Evolutionary conservation across 2,888 invertebrate genomes (phyloP).

Genomic region (Nowickia ferox): DNA sequence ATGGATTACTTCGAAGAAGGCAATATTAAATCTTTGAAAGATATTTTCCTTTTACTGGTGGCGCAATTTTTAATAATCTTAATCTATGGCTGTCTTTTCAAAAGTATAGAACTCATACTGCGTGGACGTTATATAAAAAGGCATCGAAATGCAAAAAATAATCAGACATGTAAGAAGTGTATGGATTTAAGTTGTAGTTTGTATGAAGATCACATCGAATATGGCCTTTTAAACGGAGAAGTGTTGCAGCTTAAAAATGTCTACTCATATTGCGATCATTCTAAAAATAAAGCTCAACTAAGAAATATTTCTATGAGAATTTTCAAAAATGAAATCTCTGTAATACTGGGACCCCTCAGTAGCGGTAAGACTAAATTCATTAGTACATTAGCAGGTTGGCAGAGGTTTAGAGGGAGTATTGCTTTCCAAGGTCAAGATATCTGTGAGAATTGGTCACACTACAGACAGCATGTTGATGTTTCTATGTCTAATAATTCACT

Average conservation of each 20-base stretch:
- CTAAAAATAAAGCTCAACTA: conserved; percentile 68
- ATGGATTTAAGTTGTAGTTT: neutral
- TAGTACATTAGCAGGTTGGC: conserved; percentile 92
- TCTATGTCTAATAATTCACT: conserved; percentile 92
- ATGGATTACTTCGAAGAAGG: conserved; percentile 53
- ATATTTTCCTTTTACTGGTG: conserved; percentile 1
- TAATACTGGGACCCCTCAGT: conserved; percentile 89
- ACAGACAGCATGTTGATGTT: conserved; percentile 87
- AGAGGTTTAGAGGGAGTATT: conserved; percentile 85
- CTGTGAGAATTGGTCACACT: conserved; percentile 84
- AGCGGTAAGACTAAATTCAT: conserved; percentile 96
- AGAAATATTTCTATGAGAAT: conserved; percentile 77
- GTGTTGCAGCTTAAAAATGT: conserved; percentile 74
- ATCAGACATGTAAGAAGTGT: neutral
- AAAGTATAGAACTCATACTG: conserved; percentile 64
- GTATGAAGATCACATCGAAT: conserved; percentile 70
- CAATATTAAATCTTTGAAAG: neutral
- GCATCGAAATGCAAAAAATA: neutral
- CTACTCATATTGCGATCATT: conserved; percentile 20
- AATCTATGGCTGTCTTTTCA: conserved; percentile 57
- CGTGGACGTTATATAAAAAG: conserved; percentile 75
- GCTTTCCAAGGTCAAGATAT: conserved; percentile 84
- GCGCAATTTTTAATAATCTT: conserved; percentile 50
- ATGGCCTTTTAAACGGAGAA: conserved; percentile 75
- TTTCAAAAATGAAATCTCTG: conserved; percentile 82